These are phyloP conservation scores for Beroe forskalii DNA, from an alignment of 37 sponge, comb jelly and placozoan species.

Conservation along the genomic window DNA sequence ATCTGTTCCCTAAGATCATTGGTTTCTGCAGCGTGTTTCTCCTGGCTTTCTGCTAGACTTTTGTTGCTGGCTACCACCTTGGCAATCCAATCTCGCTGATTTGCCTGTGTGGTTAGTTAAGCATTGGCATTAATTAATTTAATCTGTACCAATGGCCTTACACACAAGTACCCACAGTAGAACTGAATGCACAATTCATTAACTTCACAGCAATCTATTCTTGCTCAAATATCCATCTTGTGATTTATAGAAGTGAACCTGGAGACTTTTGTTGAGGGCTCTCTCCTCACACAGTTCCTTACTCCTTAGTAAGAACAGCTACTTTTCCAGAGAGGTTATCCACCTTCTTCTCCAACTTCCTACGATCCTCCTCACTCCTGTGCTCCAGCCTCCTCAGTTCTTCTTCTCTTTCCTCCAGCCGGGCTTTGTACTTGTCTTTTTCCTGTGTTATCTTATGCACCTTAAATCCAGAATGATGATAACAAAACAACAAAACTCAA, in stretches of 20 bases:
- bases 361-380: conserved; percentile 18
- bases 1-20: conserved; percentile 89
- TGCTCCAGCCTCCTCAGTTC: conserved; percentile 32
- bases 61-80: conserved; percentile 38
- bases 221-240: no score
- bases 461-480: no score
- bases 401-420: background rate
- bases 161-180: no score
- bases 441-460: conserved; percentile 41
- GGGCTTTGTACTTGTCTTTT: conserved; percentile 30
- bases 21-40: conserved; percentile 70
- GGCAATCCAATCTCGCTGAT: conserved; percentile 17
- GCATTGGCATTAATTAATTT: no score
- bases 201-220: no score
- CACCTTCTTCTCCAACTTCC: conserved; percentile 16
- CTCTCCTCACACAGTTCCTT: conserved; percentile 5
- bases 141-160: no score
- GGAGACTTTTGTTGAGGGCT: background rate
- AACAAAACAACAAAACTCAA: no score
- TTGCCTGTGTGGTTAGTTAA: no score
- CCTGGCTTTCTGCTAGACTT: background rate
- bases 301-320: background rate
- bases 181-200: no score
- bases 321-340: background rate
- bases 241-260: no score